Percentiles rank a stretch among this genome's conserved stretches.
These are phyloP conservation scores for Scolopax rusticola DNA, from an alignment of 2,797 vertebrate genomes.

Conservation along the genomic window DNA sequence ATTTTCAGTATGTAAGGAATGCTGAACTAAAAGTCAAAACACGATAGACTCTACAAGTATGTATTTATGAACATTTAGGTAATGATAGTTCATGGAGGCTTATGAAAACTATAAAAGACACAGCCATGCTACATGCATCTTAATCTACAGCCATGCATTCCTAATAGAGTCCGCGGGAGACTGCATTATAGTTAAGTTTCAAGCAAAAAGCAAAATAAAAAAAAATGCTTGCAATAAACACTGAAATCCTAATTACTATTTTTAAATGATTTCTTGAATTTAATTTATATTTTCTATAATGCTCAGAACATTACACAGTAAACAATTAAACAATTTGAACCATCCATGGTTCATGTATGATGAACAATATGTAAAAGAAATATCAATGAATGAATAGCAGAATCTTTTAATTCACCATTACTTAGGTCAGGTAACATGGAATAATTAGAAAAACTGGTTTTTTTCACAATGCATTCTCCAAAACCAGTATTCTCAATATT, in stretches of 20 bases:
- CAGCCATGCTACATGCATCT: slow-evolving; percentile 80
- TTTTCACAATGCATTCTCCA: slow-evolving; percentile 58
- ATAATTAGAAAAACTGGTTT: slow-evolving; percentile 55
- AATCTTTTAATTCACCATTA: neutral
- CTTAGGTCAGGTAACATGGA: slow-evolving; percentile 55
- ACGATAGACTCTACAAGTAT: slow-evolving; percentile 39
- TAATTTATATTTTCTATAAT: slow-evolving; percentile 50
- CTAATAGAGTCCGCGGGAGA: slow-evolving; percentile 65
- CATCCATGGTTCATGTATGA: neutral
- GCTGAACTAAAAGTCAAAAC: neutral
- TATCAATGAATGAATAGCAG: neutral
- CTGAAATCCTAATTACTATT: slow-evolving; percentile 9
- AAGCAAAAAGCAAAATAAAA: slow-evolving; percentile 54
- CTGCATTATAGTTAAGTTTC: slow-evolving; percentile 46
- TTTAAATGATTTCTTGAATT: neutral
- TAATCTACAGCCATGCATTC: slow-evolving; percentile 74
- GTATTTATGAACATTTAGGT: slow-evolving; percentile 47
- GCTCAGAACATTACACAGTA: slow-evolving; percentile 29
- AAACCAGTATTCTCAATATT: slow-evolving; percentile 46
- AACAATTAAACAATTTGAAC: neutral
- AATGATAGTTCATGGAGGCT: slow-evolving; percentile 56
- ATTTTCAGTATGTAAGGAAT: slow-evolving; percentile 6
- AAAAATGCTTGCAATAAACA: slow-evolving; percentile 10
- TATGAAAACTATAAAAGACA: slow-evolving; percentile 63
- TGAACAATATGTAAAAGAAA: slow-evolving; percentile 3